Base-by-base conservation (phyloP, 2,113 vertebrate genomes). In the Saccopteryx leptura region DNA sequence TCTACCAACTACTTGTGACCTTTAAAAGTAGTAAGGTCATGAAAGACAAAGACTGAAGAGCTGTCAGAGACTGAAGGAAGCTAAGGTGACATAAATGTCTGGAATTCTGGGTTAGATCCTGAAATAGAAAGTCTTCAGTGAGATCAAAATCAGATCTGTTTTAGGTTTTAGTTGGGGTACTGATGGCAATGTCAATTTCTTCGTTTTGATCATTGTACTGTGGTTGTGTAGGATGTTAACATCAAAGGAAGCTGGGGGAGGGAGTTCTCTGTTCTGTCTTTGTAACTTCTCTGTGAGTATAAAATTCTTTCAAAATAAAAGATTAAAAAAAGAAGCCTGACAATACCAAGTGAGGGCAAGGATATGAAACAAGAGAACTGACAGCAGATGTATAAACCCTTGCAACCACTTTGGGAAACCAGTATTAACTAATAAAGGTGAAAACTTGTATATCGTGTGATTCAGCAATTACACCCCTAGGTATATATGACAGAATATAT, bases 271-370 rank as follows among this genome's bases (percentile, higher is more conserved):
- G 28, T 52, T 81, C 50, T 52, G 7, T 31, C 24, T 50, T 46
- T n/a, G 23, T 26, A 86, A 86, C 9, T 48, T 58, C 48, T 88
- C 76, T 91, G 6, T 50, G 85, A 56, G 28, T 39, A 88, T 79
- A 46, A 76, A 66, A 58, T 60, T 85, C 85, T 74, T 92, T 95
- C 24, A 72, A 66, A 91, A 52, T 75, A 56, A 60, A 39, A 81
- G 33, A 2, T 8, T 65, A 12, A 9, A 54, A 56, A 11, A 63
- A 78, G 11, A 93, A 69, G 46, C 68, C 65, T 58, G 63, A 58
- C 12, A 87, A 39, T 31, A 69, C 18, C 60, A 75, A 68, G 26
- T 24, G 18, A 91, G 24, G 50, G 56, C 56, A 74, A 72, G 26
- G 74, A 79, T 66, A 11, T 46, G 23, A 82, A 95, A 63, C 17